These are phyloP conservation scores for Cercopithecus hamlyni DNA, from an alignment of 2,797 vertebrate genomes.

Conservation along the genomic window DNA sequence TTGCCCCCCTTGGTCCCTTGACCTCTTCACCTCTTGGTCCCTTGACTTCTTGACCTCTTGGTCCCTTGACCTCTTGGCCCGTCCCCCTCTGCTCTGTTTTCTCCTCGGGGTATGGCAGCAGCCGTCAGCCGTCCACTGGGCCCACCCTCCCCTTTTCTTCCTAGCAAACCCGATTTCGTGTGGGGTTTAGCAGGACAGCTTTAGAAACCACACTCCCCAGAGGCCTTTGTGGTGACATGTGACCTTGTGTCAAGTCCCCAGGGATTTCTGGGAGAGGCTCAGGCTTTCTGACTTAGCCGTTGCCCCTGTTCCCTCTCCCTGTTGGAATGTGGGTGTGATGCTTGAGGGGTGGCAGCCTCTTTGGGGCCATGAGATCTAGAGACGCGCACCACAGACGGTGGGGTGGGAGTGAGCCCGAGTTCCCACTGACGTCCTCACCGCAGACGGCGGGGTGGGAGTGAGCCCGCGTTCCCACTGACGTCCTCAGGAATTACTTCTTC, in stretches of 20 bases:
- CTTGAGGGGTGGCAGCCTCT: neutral
- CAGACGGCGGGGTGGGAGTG: no score
- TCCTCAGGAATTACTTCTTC: neutral
- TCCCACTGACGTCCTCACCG: no score
- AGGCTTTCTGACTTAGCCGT: neutral
- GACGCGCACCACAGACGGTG: fast-evolving
- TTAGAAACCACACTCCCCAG: neutral
- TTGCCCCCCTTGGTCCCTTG: no score
- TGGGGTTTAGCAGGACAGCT: neutral
- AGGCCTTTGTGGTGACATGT: neutral
- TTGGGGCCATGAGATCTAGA: neutral
- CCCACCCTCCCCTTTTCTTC: neutral
- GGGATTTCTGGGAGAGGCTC: neutral
- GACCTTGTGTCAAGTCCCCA: neutral
- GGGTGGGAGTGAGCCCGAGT: fast-evolving
- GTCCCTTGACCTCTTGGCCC: neutral
- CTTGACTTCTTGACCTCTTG: no score
- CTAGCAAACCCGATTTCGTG: neutral
- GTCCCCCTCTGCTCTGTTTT: neutral
- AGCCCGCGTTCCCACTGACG: neutral
- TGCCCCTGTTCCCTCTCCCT: neutral
- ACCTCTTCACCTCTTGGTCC: no score
- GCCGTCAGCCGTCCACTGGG: neutral
- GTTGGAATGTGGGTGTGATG: neutral
- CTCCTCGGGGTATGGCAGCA: no score